Conservation (phyloP, 1,140 invertebrate genomes). For the Caenorhabditis briggsae region DNA sequence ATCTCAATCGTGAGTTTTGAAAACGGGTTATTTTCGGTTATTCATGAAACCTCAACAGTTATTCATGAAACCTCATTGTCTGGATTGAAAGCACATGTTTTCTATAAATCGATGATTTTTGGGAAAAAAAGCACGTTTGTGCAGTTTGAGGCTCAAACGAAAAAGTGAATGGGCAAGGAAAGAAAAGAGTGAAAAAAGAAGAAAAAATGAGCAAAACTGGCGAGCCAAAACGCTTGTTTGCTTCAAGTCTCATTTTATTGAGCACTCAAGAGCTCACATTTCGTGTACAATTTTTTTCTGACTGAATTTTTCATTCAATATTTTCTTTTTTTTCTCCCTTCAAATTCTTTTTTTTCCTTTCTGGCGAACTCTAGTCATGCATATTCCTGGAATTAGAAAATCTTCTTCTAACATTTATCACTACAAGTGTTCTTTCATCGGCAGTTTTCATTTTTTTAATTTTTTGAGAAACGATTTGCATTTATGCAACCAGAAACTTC, state of each 20-base stretch:
- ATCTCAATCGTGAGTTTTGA: too few species aligned
- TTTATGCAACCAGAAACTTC: too few species aligned
- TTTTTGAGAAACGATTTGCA: too few species aligned
- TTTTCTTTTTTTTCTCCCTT: not conserved
- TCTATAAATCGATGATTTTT: not conserved
- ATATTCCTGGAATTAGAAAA: too few species aligned
- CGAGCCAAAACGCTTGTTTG: conserved; percentile 55
- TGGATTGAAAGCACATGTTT: too few species aligned
- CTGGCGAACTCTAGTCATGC: not conserved
- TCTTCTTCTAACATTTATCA: too few species aligned
- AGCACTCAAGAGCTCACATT: conserved; percentile 56
- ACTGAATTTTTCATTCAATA: conserved; percentile 50
- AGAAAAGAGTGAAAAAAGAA: conserved; percentile 56
- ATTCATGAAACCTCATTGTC: too few species aligned
- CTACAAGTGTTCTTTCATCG: too few species aligned
- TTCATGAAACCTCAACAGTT: too few species aligned
- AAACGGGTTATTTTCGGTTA: too few species aligned
- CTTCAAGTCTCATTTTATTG: conserved; percentile 56
- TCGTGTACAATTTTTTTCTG: conserved; percentile 55
- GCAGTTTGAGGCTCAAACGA: not conserved
- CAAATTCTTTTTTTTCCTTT: not conserved
- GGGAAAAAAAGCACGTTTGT: not conserved
- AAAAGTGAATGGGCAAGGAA: conserved; percentile 33
- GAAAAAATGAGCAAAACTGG: conserved; percentile 47
- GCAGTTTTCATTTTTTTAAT: too few species aligned